phyloP scores from a whole-genome alignment of 2,113 vertebrate species.

The Tricholaema leucomelas region DNA sequence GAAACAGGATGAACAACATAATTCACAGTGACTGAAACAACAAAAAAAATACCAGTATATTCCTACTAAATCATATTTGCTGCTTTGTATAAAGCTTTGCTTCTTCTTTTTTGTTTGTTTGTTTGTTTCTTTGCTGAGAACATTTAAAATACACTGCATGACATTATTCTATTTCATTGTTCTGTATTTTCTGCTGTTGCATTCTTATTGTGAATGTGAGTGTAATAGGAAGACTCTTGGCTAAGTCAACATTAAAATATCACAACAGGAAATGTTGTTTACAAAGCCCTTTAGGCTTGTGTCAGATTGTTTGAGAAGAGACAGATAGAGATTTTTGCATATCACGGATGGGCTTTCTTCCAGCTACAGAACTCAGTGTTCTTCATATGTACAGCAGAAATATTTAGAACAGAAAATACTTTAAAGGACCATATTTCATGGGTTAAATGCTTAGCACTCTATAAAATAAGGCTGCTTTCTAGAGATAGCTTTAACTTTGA shows the following conservation, averaged over 20 bases:
- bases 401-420: background rate
- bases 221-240: background rate
- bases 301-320: background rate
- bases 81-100: background rate
- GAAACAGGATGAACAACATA: background rate
- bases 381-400: constrained; percentile 4
- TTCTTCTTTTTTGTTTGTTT: background rate
- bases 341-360: background rate
- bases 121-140: background rate
- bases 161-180: constrained; percentile 10
- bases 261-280: constrained; percentile 21
- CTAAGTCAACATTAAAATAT: constrained; percentile 20
- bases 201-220: constrained; percentile 29
- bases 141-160: background rate
- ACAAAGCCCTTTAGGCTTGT: background rate
- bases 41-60: background rate
- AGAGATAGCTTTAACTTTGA: constrained; percentile 16
- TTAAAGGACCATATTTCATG: background rate
- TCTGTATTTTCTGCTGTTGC: constrained; percentile 2
- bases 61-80: background rate
- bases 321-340: background rate
- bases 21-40: constrained; percentile 6
- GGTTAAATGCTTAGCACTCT: background rate
- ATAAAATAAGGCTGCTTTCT: constrained; percentile 1
- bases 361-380: background rate